Conservation (phyloP, 2,113 vertebrate genomes). For the Cyprinodon variegatus region DNA sequence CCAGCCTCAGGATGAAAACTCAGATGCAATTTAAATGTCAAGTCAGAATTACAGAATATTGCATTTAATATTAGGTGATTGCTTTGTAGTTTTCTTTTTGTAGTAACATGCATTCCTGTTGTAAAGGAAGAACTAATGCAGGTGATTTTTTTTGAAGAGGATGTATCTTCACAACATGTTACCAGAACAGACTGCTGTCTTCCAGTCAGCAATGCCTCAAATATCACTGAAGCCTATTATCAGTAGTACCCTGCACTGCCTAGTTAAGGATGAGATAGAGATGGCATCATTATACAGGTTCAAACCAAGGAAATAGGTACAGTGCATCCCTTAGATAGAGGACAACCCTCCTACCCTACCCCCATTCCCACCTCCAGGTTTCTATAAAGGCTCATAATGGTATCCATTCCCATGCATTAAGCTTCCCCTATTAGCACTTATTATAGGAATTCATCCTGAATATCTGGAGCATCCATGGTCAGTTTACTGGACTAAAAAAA, state of each 20-base stretch:
- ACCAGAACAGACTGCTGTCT: not conserved
- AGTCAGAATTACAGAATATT: not conserved
- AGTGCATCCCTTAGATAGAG: not conserved
- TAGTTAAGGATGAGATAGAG: not conserved
- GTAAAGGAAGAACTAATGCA: not conserved
- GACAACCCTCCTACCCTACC: no score
- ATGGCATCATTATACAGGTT: not conserved
- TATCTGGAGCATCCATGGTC: no score
- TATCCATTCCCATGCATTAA: no score
- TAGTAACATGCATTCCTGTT: not conserved
- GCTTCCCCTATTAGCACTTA: no score
- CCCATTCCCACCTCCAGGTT: no score
- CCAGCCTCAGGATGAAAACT: not conserved
- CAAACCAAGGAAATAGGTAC: not conserved
- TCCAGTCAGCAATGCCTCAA: not conserved
- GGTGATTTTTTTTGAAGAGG: not conserved
- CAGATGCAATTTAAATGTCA: not conserved
- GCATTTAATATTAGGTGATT: not conserved
- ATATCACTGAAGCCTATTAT: slow-evolving; percentile 1
- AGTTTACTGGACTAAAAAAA: no score
- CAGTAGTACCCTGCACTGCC: not conserved
- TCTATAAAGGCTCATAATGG: no score
- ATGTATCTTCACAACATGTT: not conserved
- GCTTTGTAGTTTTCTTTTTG: not conserved
- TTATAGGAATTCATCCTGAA: no score